Evolutionary conservation across 1,140 invertebrate species (phyloP).

Genomic region (Pogonomyrmex barbatus): DNA sequence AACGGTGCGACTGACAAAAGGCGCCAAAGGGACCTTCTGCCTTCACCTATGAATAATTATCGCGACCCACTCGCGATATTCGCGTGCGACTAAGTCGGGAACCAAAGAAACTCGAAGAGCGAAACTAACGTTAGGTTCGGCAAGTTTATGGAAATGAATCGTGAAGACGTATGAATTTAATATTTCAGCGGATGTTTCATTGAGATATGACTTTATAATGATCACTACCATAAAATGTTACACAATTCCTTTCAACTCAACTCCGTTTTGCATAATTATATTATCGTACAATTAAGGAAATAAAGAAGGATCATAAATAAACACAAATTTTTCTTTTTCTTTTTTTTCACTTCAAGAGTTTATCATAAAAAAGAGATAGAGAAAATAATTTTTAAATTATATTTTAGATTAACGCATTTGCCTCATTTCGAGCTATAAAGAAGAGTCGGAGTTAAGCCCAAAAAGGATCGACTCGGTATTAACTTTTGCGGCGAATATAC

Average conservation of each 20-base stretch:
- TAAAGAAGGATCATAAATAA: neutral
- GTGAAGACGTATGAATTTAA: conserved; percentile 6
- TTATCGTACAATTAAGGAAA: neutral
- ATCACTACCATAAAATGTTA: neutral
- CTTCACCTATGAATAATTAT: conserved; percentile 56
- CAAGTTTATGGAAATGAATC: conserved; percentile 46
- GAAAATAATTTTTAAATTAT: conserved; percentile 1
- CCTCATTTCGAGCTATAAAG: neutral
- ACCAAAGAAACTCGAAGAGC: conserved; percentile 44
- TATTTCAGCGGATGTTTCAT: neutral
- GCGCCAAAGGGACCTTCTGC: conserved; percentile 45
- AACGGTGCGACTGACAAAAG: conserved; percentile 50
- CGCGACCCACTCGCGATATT: conserved; percentile 28
- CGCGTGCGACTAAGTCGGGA: conserved; percentile 16
- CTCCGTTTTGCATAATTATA: neutral
- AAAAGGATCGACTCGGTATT: neutral
- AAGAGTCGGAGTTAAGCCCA: neutral
- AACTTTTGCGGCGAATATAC: neutral
- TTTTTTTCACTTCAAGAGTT: neutral
- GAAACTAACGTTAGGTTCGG: conserved; percentile 39
- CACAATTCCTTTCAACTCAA: neutral
- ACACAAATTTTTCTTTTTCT: neutral
- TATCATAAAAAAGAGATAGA: neutral
- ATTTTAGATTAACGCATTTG: neutral
- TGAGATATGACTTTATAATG: neutral